Evolutionary conservation across 2,888 invertebrate species (phyloP), one percentile per base, ranked within the genome.

Genomic region (Pachydiplax longipennis): DNA sequence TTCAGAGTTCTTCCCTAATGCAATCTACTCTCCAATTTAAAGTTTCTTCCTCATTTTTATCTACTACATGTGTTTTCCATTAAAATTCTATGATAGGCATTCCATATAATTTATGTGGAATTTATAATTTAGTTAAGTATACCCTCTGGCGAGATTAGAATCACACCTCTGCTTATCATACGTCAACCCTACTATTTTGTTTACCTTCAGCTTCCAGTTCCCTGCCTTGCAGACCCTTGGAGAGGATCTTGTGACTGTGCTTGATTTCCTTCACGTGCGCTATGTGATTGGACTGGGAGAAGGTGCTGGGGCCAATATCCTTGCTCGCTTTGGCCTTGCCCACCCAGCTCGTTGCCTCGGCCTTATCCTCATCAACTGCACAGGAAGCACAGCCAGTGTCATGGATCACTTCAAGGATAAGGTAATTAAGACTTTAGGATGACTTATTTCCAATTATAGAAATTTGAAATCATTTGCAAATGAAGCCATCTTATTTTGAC

Each of bases 201-300:
- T 91, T 80, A n/a, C 91, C 87, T 91, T 80, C 94, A 97, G 97
- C 91, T 97, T 97, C 94, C 96, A 95, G 92, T 98, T 97, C 94
- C 98, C 98, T 8, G 96, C 97, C 10, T 96, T 98, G 93, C 97
- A 97, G 94, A 96, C 96, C 40, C 94, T 98, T 90, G 98, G 97
- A 81, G 97, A 97, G 93, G 97, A 97, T 93, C 94, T 98, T 91
- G 96, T 97, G 90, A 96, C 97, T 73, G 97, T 98, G 15, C 94
- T 98, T 93, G 97, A 98, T 93, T 96, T 97, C 93, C 95, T 98
- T 61, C 97, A 97, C 93, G 96, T 98, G 44, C 96, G 97, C 92
- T 97, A 97, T 93, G 97, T 97, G 18, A 97, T 98, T 90, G 97
- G 97, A 0, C 94, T 98, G 90, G 98, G 98, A 2, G 98, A 98